Base-by-base conservation (phyloP, 1,140 invertebrate genomes). In the Drosophila nasuta region DNA sequence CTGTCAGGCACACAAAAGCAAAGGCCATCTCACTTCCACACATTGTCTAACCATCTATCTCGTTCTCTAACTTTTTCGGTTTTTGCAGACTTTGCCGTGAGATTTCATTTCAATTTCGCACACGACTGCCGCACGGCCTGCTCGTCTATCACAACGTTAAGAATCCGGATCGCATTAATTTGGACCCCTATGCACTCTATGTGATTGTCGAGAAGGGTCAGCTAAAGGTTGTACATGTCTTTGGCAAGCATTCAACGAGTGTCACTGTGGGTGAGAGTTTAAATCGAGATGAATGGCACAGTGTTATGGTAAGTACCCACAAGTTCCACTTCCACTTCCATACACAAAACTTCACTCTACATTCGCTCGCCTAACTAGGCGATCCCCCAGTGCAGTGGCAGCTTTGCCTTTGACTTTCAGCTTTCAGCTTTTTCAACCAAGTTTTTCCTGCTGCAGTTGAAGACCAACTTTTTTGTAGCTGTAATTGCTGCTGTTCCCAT, bases 241-340 rank as follows among this genome's bases (percentile, higher is more conserved):
- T 97, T 93, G 96, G 96, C 1, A 97, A 97, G 92, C 95, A 96
- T 91, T 95, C 96, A 51, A 97, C 96, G 5, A 97, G 96, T 66
- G 94, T 97, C 43, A 97, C 96, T 3, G 96, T 98, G n/a, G 97
- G 97, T 38, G 95, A 97, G 92, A 97, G 97, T 10, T 93, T 98
- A 20, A 98, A 98, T 92, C 94, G 96, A 82, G 97, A 98, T 91
- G 95, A 96, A 83, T 98, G 97, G 97, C 97, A 98, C 93, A 95
- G 95, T 83, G 96, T 98, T 20, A 95, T 96, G 45, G 95, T 95
- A 71, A 94, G 94, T 71, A 48, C 17, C 17, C n/a, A 67, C 54
- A n/a, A 57, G 15, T 20, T 48, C 20, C 43, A 5, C 41, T 10
- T 6, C 35, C 41, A 33, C 1, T 1, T 10, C 15, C 6, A 5